Evolutionary conservation across 2,888 invertebrate species (phyloP), one percentile per base, ranked within the genome.

Genomic region (Drosophila mulleri): DNA sequence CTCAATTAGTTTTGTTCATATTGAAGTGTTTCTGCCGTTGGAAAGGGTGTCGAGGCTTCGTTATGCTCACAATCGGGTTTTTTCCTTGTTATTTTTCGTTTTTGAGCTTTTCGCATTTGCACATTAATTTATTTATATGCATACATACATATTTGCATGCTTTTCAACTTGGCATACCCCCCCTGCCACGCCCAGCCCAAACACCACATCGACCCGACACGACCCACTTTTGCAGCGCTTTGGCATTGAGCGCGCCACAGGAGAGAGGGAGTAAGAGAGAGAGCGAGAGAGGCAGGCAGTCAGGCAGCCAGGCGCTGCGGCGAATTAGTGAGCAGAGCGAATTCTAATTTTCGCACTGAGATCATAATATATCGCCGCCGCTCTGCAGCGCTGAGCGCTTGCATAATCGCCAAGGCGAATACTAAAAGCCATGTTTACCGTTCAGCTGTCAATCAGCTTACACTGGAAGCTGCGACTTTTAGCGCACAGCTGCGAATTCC

Each of bases 61-160:
- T 4, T 23, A 16, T 45, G 52, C 9, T 9, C 0, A 5, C 1
- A 11, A 42, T 39, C 5, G 23, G 20, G n/a, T 23, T 42, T 29
- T 11, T 37, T 39, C 2, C 35, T 16, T 66, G 52, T 54, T 52
- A 57, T 62, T 69, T 78, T 83, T 70, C 72, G 68, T 54, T 75
- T 75, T 71, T 65, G 56, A 75, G 61, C 74, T 88, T 83, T 83
- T 88, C 70, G 84, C 89, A 86, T 83, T 88, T 87, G 78, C 87
- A 87, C 89, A 84, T 89, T 84, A 81, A 71, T 88, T 88, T 84
- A 84, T 84, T 89, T 83, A 88, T 88, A 83, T 88, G 81, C 83
- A 83, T 68, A 83, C 83, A 83, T 68, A 83, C 78, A 84, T 87
- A 88, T 84, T 88, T 84, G 83, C 89, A 88, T 86, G 87, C 75